Percentiles rank a stretch among this genome's conserved stretches.
These are phyloP conservation scores for Buathra laborator DNA, from an alignment of 2,888 invertebrate genomes.

Conservation along the genomic window DNA sequence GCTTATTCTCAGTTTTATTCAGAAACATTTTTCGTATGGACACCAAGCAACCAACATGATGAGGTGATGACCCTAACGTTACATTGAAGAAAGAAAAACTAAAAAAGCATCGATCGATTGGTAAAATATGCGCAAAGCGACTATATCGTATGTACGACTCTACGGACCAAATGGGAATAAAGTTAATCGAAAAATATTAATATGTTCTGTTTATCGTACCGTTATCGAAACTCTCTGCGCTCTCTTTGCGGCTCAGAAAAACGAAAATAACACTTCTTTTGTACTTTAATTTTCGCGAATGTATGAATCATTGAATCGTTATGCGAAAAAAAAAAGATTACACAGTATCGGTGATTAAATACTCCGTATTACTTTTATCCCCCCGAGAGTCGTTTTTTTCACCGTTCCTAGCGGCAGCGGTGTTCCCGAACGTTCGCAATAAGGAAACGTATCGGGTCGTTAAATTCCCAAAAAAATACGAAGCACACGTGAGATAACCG, in stretches of 20 bases:
- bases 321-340: not conserved
- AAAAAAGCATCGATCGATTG: not conserved
- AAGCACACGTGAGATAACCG: slow-evolving; percentile 45
- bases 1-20: slow-evolving; percentile 33
- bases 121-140: slow-evolving; percentile 41
- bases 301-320: slow-evolving; percentile 5
- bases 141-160: slow-evolving; percentile 30
- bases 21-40: slow-evolving; percentile 29
- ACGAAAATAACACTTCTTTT: slow-evolving; percentile 17
- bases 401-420: not conserved
- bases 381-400: not conserved
- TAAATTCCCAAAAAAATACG: slow-evolving; percentile 33
- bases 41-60: not conserved
- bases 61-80: slow-evolving; percentile 28
- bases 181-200: slow-evolving; percentile 48
- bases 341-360: slow-evolving; percentile 18
- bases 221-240: not conserved
- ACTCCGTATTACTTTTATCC: slow-evolving; percentile 6
- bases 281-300: slow-evolving; percentile 7
- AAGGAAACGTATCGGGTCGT: not conserved
- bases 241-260: slow-evolving; percentile 12
- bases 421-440: slow-evolving; percentile 12
- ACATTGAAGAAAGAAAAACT: slow-evolving; percentile 36
- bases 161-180: slow-evolving; percentile 33
- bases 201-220: slow-evolving; percentile 15